Conservation (phyloP, 2,113 vertebrate genomes). For the Pitta sordida region DNA sequence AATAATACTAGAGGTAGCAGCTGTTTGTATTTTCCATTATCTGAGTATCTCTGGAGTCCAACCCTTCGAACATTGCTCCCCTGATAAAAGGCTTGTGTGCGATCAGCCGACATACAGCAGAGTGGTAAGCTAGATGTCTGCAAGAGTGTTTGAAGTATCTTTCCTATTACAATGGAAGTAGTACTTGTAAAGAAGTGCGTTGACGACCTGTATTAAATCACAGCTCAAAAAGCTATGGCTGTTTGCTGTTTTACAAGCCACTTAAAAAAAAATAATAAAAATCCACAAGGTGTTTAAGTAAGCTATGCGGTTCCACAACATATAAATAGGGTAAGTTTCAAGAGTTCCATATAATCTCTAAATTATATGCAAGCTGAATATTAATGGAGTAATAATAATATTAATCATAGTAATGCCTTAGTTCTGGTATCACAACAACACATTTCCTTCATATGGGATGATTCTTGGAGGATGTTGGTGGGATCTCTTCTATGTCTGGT, state of each 20-base stretch:
- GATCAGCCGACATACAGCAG: slow-evolving; percentile 40
- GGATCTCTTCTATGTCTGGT: slow-evolving; percentile 85
- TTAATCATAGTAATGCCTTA: slow-evolving; percentile 68
- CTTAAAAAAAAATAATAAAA: not conserved
- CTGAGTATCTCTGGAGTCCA: slow-evolving; percentile 69
- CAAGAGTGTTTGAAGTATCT: slow-evolving; percentile 50
- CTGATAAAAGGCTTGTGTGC: slow-evolving; percentile 58
- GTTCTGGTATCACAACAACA: slow-evolving; percentile 1
- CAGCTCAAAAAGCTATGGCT: slow-evolving; percentile 43
- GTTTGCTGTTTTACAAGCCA: slow-evolving; percentile 54
- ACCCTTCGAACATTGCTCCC: slow-evolving; percentile 56
- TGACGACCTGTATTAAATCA: slow-evolving; percentile 33
- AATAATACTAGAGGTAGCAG: slow-evolving; percentile 97
- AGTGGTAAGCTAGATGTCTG: slow-evolving; percentile 33
- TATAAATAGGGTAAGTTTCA: slow-evolving; percentile 77
- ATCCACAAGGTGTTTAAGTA: slow-evolving; percentile 64
- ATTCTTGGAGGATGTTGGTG: not conserved
- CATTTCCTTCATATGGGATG: slow-evolving; percentile 63
- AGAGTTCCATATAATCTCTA: slow-evolving; percentile 72
- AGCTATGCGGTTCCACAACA: slow-evolving; percentile 66
- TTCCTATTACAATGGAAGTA: slow-evolving; percentile 20
- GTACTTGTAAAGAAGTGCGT: slow-evolving; percentile 46
- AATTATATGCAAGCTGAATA: slow-evolving; percentile 72
- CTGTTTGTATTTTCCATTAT: slow-evolving; percentile 83
- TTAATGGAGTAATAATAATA: slow-evolving; percentile 74